Percentiles rank a stretch among this genome's conserved stretches.
phyloP scores from a whole-genome alignment of 2,113 vertebrate genomes.

The Carassius auratus region DNA sequence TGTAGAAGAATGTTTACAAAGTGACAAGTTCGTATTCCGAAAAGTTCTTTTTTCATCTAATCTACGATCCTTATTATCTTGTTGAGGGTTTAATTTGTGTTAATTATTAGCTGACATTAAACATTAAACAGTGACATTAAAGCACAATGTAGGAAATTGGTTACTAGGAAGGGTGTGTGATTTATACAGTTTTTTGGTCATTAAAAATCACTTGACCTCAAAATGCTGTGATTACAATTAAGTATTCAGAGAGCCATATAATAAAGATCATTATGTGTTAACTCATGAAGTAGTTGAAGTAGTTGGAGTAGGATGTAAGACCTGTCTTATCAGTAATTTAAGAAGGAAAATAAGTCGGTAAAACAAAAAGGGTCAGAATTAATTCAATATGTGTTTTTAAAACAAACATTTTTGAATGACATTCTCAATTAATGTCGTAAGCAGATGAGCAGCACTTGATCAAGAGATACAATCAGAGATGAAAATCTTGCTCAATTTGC shows the following conservation, averaged over 20 bases:
- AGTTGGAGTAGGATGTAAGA: neutral
- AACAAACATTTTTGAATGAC: neutral
- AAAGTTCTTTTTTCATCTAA: neutral
- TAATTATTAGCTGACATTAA: neutral
- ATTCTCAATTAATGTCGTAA: neutral
- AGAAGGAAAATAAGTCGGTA: neutral
- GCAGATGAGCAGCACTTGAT: neutral
- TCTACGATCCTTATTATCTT: neutral
- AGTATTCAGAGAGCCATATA: neutral
- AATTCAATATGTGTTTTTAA: neutral
- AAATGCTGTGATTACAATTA: neutral
- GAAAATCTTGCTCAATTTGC: slow-evolving; percentile 22
- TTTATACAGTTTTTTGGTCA: neutral
- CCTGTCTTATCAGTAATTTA: neutral
- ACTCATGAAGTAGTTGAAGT: neutral
- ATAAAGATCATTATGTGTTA: neutral
- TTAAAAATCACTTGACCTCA: neutral
- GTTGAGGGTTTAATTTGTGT: neutral
- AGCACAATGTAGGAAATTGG: neutral
- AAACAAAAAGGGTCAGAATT: neutral
- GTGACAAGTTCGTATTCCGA: neutral
- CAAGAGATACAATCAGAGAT: slow-evolving; percentile 2
- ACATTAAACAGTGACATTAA: neutral
- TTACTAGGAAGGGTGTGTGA: neutral
- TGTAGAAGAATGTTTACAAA: neutral